Evolutionary conservation across 1,140 invertebrate species (phyloP).

Genomic region (Trichomalopsis sarcophagae): DNA sequence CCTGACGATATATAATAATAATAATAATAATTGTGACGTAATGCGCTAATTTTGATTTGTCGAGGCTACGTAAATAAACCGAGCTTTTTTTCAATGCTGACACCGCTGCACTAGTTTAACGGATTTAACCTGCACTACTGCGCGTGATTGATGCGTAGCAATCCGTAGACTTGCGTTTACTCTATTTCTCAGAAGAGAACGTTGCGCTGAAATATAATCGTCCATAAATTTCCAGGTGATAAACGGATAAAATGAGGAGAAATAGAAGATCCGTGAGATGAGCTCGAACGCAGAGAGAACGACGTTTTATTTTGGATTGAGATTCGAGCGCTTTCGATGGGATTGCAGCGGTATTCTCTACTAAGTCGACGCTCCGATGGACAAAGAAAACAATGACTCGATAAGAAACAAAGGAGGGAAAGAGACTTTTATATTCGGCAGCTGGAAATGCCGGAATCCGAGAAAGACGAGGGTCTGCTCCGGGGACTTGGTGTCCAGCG

Average conservation of each 20-base stretch:
- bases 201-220: no score
- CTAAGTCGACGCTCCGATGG: slow-evolving; percentile 21
- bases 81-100: neutral
- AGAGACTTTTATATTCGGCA: slow-evolving; percentile 63
- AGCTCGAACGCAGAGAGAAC: neutral
- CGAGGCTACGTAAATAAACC: neutral
- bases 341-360: slow-evolving; percentile 17
- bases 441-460: slow-evolving; percentile 58
- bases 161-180: neutral
- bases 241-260: neutral
- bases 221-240: no score
- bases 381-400: slow-evolving; percentile 38
- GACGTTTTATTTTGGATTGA: neutral
- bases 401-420: slow-evolving; percentile 50
- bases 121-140: neutral
- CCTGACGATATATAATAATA: neutral
- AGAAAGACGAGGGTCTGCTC: slow-evolving; percentile 38
- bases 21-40: slow-evolving; percentile 33
- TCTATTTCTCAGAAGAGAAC: neutral
- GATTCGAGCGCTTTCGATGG: neutral
- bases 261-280: neutral
- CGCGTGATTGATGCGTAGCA: no score
- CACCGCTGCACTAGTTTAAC: neutral
- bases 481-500: neutral
- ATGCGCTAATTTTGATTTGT: slow-evolving; percentile 6